phyloP scores from a whole-genome alignment of 92 coral and sea anemone species.

The Palythoa caribaeorum region DNA sequence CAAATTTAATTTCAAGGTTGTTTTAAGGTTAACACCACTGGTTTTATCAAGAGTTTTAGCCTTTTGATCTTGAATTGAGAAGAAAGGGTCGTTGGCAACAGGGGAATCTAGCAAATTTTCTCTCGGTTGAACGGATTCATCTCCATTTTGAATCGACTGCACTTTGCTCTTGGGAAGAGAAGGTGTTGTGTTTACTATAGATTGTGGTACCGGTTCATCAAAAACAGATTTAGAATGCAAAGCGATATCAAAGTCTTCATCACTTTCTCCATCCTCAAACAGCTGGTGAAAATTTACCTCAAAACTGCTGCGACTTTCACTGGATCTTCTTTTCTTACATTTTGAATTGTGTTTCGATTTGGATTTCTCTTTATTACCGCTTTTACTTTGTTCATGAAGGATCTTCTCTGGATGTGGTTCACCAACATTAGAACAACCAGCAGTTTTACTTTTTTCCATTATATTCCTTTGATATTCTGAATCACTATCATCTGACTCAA shows the following conservation, averaged over 20 bases:
- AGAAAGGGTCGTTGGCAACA: neutral
- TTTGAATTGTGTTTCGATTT: slow-evolving; percentile 10
- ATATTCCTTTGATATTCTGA: slow-evolving; percentile 13
- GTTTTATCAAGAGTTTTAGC: neutral
- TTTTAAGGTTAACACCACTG: neutral
- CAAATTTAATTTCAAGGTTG: neutral
- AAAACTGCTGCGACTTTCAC: slow-evolving; percentile 20
- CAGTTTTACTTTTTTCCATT: neutral
- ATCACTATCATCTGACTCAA: slow-evolving; percentile 28
- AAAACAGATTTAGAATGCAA: slow-evolving; percentile 31
- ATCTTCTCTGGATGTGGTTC: neutral
- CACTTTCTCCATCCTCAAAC: slow-evolving; percentile 28
- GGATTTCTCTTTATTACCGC: slow-evolving; percentile 2
- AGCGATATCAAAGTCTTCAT: slow-evolving; percentile 36
- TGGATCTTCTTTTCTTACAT: slow-evolving; percentile 30
- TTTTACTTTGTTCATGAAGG: neutral
- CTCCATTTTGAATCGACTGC: neutral
- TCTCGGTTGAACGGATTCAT: neutral
- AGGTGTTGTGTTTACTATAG: neutral
- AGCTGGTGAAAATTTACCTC: slow-evolving; percentile 19
- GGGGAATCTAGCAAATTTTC: neutral
- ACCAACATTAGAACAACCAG: neutral
- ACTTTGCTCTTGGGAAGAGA: neutral
- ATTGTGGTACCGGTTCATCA: slow-evolving; percentile 7
- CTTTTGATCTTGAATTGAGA: neutral